Evolutionary conservation across 2,888 invertebrate species (phyloP), one percentile per base, ranked within the genome.

Genomic region (Acleris sparsana): DNA sequence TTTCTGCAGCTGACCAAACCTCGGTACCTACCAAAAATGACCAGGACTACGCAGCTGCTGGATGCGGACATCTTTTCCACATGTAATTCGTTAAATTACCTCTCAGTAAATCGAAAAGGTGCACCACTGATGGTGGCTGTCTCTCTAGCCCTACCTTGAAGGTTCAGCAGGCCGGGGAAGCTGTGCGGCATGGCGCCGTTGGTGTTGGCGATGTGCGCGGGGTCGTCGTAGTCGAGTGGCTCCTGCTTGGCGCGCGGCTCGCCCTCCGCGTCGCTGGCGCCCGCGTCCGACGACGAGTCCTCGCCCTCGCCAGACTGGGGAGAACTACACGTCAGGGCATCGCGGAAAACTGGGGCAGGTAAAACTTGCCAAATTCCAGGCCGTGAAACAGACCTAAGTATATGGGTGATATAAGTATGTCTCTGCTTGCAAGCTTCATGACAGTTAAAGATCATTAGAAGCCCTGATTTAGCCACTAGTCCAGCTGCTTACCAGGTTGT

Each of bases 201-300:
- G 77, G 94, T 93, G 84, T 93, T 94, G 72, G 94, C 94, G 84
- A 94, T 87, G 74, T 94, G 94, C 60, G 94, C 93, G 63, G 95
- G 95, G 80, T 95, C 95, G 78, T 94, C 93, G 83, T 95, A 95
- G 80, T 96, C 96, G 70, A 94, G 92, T 0, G 96, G 95, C 84
- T 96, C 96, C 78, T 95, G 95, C 87, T 96, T 96, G 74, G 96
- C 95, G 66, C 93, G 83, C 20, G 91, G 83, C 68, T 95, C 94
- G 70, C 94, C 93, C 75, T 95, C 94, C 51, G 93, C 93, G 85
- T 95, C 95, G 78, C 96, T 96, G 70, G 96, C 94, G 71, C 96
- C 96, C 63, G 96, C 96, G 79, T 97, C 97, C 77, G 97, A 96
- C 70, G 97, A 97, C 71, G 97, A 97, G 76, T 97, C 97, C 81